A percentile compares a stretch with the other conserved stretches of the same genome.
phyloP scores from a whole-genome alignment of 2,888 invertebrate genomes.

The Perizoma flavofasciatum region DNA sequence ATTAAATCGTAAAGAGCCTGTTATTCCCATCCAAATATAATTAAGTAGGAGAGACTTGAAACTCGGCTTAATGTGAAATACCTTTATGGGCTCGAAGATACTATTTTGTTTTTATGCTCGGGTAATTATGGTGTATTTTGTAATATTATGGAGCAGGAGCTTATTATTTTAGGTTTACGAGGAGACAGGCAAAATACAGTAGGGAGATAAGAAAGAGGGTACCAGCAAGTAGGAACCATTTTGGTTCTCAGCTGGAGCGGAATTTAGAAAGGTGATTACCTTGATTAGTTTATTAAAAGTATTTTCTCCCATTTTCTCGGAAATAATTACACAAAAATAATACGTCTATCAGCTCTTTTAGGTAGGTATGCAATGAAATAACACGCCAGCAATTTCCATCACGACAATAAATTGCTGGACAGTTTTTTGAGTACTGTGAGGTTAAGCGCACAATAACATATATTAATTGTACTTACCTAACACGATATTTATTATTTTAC shows the following conservation, averaged over 20 bases:
- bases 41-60: constrained; percentile 30
- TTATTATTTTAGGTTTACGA: constrained; percentile 29
- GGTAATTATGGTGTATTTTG: constrained; percentile 25
- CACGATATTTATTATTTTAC: no score
- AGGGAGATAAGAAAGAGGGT: background rate
- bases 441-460: no score
- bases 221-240: background rate
- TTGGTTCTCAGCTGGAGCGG: background rate
- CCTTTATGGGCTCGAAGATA: constrained; percentile 26
- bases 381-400: no score
- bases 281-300: no score
- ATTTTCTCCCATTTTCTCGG: no score
- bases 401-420: no score
- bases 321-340: no score
- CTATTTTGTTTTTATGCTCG: constrained; percentile 30
- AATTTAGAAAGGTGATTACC: no score
- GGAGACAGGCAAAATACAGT: background rate
- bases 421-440: no score
- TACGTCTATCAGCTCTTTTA: no score
- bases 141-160: constrained; percentile 15
- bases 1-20: constrained; percentile 30
- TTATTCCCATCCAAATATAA: constrained; percentile 34
- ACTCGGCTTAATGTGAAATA: constrained; percentile 34
- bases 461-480: no score
- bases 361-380: no score